Evolutionary conservation across 2,113 vertebrate genomes (phyloP), one percentile per base, ranked within the genome.

Genomic region (Takifugu bimaculatus): DNA sequence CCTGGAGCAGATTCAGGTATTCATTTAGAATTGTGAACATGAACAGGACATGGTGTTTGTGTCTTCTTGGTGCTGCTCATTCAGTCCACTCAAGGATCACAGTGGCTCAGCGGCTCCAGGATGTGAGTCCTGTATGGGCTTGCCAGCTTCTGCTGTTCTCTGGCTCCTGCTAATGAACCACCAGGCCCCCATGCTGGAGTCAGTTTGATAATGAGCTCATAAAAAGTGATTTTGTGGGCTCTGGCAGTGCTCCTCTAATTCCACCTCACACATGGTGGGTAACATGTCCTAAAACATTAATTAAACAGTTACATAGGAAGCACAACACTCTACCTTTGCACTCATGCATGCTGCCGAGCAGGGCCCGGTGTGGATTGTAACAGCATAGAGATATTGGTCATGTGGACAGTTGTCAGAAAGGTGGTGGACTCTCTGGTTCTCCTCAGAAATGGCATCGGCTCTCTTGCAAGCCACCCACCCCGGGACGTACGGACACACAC

Each of bases 311-410:
- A 20, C 13, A 49, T 15, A 20, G 50, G n/a, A 39, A n/a, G 9
- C 44, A 26, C n/a, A 26, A 39, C 4, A 4, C 4, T 14, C 43
- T 73, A 93, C 94, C 91, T 91, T 92, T 26, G 93, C 89, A 7
- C 85, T 92, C 70, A 92, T 85, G 9, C 2, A 52, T 45, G 88
- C 68, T 0, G 88, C 87, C 13, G 93, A 85, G 61, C 89, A 82
- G 65, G 91, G 86, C 39, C 92, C 91, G 0, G 93, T 93, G 84
- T 92, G 85, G n/a, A 93, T 43, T 1, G 90, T 89, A 0, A 94
- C 80, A 0, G 85, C 77, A 5, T 93, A 94, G 2, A 88, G 70
- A 49, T 88, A 80, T 2, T 56, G 79, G 58, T 90, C 82, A 7
- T 54, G 61, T 0, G 64, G 77, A 9, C 60, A 39, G 54, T 82